Evolutionary conservation across 2,888 invertebrate genomes (phyloP).

Genomic region (Thymelicus acteon): DNA sequence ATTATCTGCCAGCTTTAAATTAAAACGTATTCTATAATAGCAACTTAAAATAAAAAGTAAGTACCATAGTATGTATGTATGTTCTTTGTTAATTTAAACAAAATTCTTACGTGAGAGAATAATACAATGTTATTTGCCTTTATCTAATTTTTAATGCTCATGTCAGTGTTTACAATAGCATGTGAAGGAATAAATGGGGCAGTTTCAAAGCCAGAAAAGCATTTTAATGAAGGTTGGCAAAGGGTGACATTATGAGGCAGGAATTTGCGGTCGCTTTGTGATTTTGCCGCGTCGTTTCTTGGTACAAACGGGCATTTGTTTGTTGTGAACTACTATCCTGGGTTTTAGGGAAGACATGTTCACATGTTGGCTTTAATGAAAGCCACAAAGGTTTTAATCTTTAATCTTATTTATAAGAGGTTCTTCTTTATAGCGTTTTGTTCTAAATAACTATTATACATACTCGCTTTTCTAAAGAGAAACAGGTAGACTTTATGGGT

Average conservation of each 20-base stretch:
- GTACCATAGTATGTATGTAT: no score
- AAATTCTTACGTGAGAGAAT: not conserved
- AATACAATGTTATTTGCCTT: not conserved
- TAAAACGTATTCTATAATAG: no score
- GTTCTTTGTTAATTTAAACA: not conserved
- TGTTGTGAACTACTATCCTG: slow-evolving; percentile 7
- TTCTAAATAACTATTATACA: no score
- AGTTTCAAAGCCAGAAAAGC: slow-evolving; percentile 18
- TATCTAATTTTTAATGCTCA: slow-evolving; percentile 4
- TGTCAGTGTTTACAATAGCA: slow-evolving; percentile 14
- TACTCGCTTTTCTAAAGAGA: no score
- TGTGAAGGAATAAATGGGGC: slow-evolving; percentile 25
- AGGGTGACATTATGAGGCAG: slow-evolving; percentile 26
- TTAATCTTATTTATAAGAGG: not conserved
- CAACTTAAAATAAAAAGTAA: no score
- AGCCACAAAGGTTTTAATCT: slow-evolving; percentile 5
- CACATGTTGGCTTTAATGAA: slow-evolving; percentile 3
- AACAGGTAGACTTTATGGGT: no score
- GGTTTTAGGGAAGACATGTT: not conserved
- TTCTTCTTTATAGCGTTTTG: no score
- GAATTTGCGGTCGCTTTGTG: slow-evolving; percentile 32
- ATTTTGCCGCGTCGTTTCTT: slow-evolving; percentile 14
- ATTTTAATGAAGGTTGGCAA: slow-evolving; percentile 33
- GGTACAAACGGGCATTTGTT: slow-evolving; percentile 23
- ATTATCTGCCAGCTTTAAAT: no score